phyloP scores from a whole-genome alignment of 2,888 invertebrate genomes.

The Cacoxenus indagator region DNA sequence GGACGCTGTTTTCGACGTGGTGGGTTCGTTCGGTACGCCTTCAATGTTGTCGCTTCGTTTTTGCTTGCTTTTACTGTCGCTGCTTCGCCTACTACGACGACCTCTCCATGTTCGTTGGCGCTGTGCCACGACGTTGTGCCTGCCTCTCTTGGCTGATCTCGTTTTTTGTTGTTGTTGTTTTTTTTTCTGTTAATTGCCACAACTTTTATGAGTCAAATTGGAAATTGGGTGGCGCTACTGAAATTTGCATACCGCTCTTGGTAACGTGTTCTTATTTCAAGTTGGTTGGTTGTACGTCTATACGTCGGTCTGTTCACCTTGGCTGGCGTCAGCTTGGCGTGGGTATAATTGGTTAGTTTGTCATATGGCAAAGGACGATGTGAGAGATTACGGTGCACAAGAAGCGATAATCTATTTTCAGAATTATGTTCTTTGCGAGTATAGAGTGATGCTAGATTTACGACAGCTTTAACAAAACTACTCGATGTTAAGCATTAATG shows the following conservation, averaged over 20 bases:
- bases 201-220: slow-evolving; percentile 48
- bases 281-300: no score
- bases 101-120: no score
- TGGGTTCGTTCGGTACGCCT: slow-evolving; percentile 3
- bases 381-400: not conserved
- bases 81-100: no score
- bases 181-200: slow-evolving; percentile 53
- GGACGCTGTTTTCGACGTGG: slow-evolving; percentile 26
- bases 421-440: no score
- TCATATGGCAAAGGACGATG: slow-evolving; percentile 18
- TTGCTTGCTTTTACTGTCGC: slow-evolving; percentile 10
- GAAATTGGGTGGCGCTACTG: slow-evolving; percentile 47
- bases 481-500: no score
- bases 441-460: no score
- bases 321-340: slow-evolving; percentile 50
- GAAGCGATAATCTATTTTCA: no score
- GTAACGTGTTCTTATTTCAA: slow-evolving; percentile 12
- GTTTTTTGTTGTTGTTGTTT: slow-evolving; percentile 31
- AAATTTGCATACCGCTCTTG: slow-evolving; percentile 40
- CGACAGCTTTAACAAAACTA: no score
- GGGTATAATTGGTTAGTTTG: slow-evolving; percentile 59
- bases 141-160: slow-evolving; percentile 39
- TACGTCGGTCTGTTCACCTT: not conserved
- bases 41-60: not conserved
- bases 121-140: not conserved